A percentile compares a stretch with the other conserved stretches of the same genome.
These are phyloP conservation scores for Hycleus phaleratus DNA, from an alignment of 1,140 invertebrate genomes.

Conservation along the genomic window DNA sequence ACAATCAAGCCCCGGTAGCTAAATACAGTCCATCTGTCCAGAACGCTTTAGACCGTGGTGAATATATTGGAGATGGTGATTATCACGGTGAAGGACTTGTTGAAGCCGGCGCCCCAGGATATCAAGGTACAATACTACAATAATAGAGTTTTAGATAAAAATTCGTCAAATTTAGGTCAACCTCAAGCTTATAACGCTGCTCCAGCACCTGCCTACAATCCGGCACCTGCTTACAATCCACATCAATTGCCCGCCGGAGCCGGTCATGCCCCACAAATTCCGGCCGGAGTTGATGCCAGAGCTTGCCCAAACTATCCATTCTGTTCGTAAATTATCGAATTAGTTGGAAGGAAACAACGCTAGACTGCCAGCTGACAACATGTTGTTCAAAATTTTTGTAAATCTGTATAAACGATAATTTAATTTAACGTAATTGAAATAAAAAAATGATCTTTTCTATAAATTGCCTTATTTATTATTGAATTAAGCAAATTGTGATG, in stretches of 20 bases:
- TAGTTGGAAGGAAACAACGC: conserved; percentile 2
- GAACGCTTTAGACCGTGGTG: conserved; percentile 31
- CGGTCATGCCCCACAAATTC: conserved; percentile 40
- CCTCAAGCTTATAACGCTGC: too few species aligned
- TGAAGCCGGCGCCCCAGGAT: conserved; percentile 37
- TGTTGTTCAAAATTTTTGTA: conserved; percentile 24
- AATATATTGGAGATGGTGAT: conserved; percentile 35
- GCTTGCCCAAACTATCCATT: conserved; percentile 53
- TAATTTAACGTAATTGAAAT: conserved; percentile 9
- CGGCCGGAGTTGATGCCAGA: conserved; percentile 46
- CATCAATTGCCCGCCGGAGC: conserved; percentile 6
- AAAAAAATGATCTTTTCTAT: too few species aligned
- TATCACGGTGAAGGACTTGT: conserved; percentile 44
- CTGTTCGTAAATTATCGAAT: conserved; percentile 41
- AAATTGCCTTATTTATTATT: too few species aligned
- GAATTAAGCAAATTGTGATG: conserved; percentile 1
- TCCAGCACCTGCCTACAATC: conserved; percentile 22
- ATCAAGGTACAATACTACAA: conserved; percentile 1
- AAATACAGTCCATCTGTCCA: conserved; percentile 38
- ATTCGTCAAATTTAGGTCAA: not conserved
- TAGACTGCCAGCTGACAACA: conserved; percentile 35
- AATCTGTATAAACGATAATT: conserved; percentile 13
- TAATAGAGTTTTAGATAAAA: not conserved
- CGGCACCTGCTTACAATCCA: conserved; percentile 15
- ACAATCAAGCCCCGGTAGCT: conserved; percentile 36